Evolutionary conservation across 2,888 invertebrate genomes (phyloP).

Genomic region (Xestia xanthographa): DNA sequence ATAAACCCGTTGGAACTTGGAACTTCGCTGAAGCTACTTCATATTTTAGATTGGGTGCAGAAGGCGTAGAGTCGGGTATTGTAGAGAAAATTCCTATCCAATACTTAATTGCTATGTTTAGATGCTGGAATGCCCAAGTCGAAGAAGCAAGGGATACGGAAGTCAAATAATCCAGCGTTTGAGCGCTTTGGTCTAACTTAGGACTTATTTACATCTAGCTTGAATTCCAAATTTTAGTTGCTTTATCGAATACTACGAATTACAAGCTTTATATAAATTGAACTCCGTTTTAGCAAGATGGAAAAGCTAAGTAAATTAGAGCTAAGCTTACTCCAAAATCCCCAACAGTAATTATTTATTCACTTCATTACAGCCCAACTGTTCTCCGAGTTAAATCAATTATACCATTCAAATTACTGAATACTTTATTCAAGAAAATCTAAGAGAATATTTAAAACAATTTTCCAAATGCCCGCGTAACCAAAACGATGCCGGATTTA

Average conservation of each 20-base stretch:
- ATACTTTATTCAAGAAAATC: slow-evolving; percentile 53
- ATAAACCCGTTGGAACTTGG: neutral
- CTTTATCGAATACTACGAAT: slow-evolving; percentile 13
- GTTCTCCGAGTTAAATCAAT: slow-evolving; percentile 54
- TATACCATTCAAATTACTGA: slow-evolving; percentile 53
- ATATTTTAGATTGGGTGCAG: slow-evolving; percentile 1
- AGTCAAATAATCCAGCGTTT: slow-evolving; percentile 3
- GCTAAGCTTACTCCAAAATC: slow-evolving; percentile 27
- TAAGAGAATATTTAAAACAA: slow-evolving; percentile 58
- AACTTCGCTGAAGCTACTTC: neutral
- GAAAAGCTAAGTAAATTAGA: slow-evolving; percentile 42
- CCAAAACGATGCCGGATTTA: slow-evolving; percentile 48
- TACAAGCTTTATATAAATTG: neutral
- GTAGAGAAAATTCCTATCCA: neutral
- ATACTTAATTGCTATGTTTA: neutral
- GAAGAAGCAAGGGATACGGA: neutral
- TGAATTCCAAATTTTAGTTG: slow-evolving; percentile 4
- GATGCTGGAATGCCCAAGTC: neutral
- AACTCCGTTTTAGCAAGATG: neutral
- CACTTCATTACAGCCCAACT: slow-evolving; percentile 40
- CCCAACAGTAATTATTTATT: slow-evolving; percentile 56
- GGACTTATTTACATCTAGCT: slow-evolving; percentile 12
- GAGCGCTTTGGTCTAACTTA: neutral
- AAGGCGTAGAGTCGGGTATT: neutral
- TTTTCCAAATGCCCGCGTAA: slow-evolving; percentile 45